Conservation (phyloP, 2,113 vertebrate species). For the western clawed frog (Xenopus tropicalis) region UCB_Xtro_10.0 CM004447.2:123016001-123016500, state of each 20-base stretch:
- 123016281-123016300: constrained; percentile 39
- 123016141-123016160: no score
- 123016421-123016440: constrained; percentile 32
- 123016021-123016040: no score
- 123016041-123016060: no score
- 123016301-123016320: constrained; percentile 30
- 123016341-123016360: constrained; percentile 38
- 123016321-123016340: constrained; percentile 37
- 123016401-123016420: constrained; percentile 40
- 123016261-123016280: constrained; percentile 17
- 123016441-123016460: constrained; percentile 32
- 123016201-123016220: neutral
- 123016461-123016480: constrained; percentile 32
- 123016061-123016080: no score
- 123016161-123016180: no score
- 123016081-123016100: no score
- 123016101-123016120: no score
- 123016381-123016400: constrained; percentile 41
- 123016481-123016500: constrained; percentile 42
- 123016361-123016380: constrained; percentile 42
- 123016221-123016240: neutral
- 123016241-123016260: neutral
- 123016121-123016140: no score
- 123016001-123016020: no score
- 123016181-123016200: no score